Evolutionary conservation across 2,113 vertebrate species (phyloP).

Genomic region (Rattus rattus): DNA sequence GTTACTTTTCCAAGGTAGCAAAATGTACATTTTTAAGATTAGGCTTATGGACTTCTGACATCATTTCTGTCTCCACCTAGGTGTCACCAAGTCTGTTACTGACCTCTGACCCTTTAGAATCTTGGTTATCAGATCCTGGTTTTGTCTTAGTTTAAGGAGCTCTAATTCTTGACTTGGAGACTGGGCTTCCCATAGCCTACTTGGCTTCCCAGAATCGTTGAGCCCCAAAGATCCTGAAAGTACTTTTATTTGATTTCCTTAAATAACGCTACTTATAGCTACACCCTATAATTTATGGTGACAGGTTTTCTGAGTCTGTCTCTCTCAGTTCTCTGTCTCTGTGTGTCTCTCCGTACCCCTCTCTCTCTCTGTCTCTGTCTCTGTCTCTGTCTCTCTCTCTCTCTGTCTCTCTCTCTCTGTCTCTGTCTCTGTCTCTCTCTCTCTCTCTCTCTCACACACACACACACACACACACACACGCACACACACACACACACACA

Average conservation of each 20-base stretch:
- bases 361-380: too few relatives aligned
- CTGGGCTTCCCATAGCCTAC: background rate
- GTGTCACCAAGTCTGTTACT: background rate
- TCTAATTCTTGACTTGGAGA: background rate
- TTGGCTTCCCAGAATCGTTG: background rate
- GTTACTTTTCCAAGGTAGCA: constrained; percentile 7
- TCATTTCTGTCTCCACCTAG: background rate
- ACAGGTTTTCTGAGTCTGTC: background rate
- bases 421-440: background rate
- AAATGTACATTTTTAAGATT: background rate
- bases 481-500: background rate
- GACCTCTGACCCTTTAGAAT: background rate
- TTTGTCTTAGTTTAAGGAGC: background rate
- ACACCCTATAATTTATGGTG: background rate
- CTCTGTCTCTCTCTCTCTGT: too few relatives aligned
- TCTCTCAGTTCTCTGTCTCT: background rate
- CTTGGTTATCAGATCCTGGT: background rate
- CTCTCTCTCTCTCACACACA: too few relatives aligned
- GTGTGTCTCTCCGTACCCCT: background rate
- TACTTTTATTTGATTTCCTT: constrained; percentile 2
- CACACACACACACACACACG: too few relatives aligned
- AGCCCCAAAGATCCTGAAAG: background rate
- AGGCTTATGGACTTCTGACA: background rate
- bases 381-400: too few relatives aligned
- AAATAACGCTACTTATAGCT: background rate